phyloP scores from a whole-genome alignment of 1,140 invertebrate genomes.

The Spodoptera frugiperda region DNA sequence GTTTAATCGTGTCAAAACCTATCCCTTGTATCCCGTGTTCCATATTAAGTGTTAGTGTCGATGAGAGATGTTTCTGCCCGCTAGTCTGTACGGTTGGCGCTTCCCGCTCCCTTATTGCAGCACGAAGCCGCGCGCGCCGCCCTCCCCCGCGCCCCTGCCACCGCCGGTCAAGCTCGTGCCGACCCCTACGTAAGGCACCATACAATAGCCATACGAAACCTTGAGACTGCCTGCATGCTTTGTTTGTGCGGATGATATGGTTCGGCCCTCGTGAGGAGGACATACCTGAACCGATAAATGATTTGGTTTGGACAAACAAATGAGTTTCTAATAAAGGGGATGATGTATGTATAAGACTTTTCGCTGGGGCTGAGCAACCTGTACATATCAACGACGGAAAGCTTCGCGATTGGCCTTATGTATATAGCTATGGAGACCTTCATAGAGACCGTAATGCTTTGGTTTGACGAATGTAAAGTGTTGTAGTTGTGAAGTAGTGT shows the following conservation, averaged over 20 bases:
- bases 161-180: constrained; percentile 91
- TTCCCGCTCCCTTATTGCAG: constrained; percentile 97
- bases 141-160: constrained; percentile 91
- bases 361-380: constrained; percentile 67
- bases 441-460: constrained; percentile 39
- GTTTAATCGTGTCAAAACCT: constrained; percentile 55
- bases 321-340: constrained; percentile 27
- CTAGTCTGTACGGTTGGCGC: constrained; percentile 97
- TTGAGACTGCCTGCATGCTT: constrained; percentile 79
- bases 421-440: constrained; percentile 64
- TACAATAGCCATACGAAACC: constrained; percentile 56
- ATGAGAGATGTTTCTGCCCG: constrained; percentile 87
- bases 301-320: constrained; percentile 40
- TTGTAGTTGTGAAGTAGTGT: constrained; percentile 49
- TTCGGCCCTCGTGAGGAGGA: constrained; percentile 68
- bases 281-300: constrained; percentile 18
- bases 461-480: constrained; percentile 32
- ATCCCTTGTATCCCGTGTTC: constrained; percentile 56
- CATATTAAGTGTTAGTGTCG: constrained; percentile 78
- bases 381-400: constrained; percentile 68
- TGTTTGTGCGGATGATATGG: constrained; percentile 75
- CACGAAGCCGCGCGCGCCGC: constrained; percentile 91
- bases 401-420: constrained; percentile 74
- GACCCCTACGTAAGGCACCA: constrained; percentile 88
- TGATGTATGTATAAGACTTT: constrained; percentile 53